phyloP scores from a whole-genome alignment of 2,888 invertebrate genomes.

The Abrostola tripartita region DNA sequence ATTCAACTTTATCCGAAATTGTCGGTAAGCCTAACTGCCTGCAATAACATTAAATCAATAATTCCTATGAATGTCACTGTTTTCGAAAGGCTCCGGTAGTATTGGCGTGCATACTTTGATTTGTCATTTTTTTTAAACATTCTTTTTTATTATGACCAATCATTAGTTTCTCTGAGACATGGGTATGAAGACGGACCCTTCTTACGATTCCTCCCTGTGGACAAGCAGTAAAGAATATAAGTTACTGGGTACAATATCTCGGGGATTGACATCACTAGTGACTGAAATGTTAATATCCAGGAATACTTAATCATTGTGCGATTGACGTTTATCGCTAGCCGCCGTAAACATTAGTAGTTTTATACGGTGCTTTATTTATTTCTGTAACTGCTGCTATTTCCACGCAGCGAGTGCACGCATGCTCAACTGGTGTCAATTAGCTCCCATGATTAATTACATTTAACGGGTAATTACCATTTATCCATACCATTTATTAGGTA shows the following conservation, averaged over 20 bases:
- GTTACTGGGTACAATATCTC: slow-evolving; percentile 24
- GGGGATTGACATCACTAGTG: slow-evolving; percentile 37
- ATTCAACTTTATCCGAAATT: too few relatives aligned
- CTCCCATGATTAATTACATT: slow-evolving; percentile 55
- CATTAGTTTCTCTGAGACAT: slow-evolving; percentile 10
- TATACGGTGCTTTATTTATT: slow-evolving; percentile 55
- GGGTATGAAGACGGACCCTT: too few relatives aligned
- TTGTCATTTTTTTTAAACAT: too few relatives aligned
- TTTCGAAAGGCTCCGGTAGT: too few relatives aligned
- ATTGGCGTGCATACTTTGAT: too few relatives aligned
- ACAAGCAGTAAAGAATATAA: not conserved
- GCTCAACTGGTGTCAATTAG: slow-evolving; percentile 51
- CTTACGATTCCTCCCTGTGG: slow-evolving; percentile 8
- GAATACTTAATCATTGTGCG: slow-evolving; percentile 58
- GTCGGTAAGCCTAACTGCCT: not conserved
- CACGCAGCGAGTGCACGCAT: slow-evolving; percentile 12
- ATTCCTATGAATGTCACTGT: too few relatives aligned
- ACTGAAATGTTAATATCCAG: slow-evolving; percentile 33
- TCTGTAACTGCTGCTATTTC: slow-evolving; percentile 27
- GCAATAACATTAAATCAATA: not conserved
- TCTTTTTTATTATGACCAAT: slow-evolving; percentile 16
- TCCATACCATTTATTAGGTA: too few relatives aligned
- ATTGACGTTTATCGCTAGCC: slow-evolving; percentile 64
- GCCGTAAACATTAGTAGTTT: slow-evolving; percentile 59
- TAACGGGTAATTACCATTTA: too few relatives aligned